These are phyloP conservation scores for Andrena fulva DNA, from an alignment of 2,888 invertebrate genomes.

Conservation along the genomic window DNA sequence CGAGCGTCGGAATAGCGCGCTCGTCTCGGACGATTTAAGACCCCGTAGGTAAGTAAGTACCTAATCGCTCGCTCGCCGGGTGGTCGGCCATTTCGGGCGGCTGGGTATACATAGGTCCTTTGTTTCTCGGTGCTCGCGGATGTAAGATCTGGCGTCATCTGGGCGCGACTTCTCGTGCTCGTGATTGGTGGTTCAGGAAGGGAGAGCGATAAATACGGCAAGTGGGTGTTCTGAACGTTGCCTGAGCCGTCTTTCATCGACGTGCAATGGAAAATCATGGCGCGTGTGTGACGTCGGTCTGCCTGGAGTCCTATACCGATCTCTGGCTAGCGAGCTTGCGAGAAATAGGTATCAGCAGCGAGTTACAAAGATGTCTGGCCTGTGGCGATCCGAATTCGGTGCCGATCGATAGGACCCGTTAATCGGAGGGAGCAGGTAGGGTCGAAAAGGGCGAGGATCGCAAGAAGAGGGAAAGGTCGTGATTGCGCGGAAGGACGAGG, in stretches of 20 bases:
- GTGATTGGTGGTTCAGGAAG: no score
- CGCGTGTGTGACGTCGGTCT: no score
- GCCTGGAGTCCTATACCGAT: no score
- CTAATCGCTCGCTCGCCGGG: neutral
- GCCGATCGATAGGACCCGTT: constrained; percentile 8
- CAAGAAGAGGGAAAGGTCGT: constrained; percentile 33
- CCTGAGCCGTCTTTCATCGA: no score
- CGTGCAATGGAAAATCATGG: no score
- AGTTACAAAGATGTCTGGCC: neutral
- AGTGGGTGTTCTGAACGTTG: no score
- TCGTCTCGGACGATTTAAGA: neutral
- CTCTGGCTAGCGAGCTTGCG: no score
- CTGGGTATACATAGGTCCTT: neutral
- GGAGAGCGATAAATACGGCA: no score
- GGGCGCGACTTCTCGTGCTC: no score
- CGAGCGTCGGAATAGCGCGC: neutral
- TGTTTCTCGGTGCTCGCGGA: neutral
- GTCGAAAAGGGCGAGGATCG: neutral
- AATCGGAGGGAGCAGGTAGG: neutral
- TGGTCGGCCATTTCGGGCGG: neutral
- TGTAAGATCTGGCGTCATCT: neutral
- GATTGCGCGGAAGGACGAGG: constrained; percentile 37
- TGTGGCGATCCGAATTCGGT: neutral
- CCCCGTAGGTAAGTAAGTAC: neutral
- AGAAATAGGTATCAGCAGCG: neutral